Evolutionary conservation across 1,140 invertebrate species (phyloP).

Genomic region (Trachymyrmex cornetzi): DNA sequence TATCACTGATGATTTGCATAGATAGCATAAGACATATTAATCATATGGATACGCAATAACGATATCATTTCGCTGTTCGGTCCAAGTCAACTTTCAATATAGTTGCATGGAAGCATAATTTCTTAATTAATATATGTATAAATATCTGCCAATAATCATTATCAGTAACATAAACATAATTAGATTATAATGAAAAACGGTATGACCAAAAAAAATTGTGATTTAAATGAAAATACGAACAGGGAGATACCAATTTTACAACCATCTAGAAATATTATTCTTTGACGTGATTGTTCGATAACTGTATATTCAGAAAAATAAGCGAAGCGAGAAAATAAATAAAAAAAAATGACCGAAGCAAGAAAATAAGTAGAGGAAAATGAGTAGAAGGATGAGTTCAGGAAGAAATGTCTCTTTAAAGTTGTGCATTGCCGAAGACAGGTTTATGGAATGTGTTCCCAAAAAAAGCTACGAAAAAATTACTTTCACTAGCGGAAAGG

Average conservation of each 20-base stretch:
- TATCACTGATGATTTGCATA: constrained; percentile 33
- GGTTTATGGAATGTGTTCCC: constrained; percentile 8
- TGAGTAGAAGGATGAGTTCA: background rate
- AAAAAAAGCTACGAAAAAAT: constrained; percentile 8
- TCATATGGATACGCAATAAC: constrained; percentile 12
- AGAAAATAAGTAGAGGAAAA: background rate
- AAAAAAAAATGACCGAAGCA: background rate
- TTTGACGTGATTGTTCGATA: background rate
- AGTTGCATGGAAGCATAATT: constrained; percentile 21
- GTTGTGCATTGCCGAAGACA: background rate
- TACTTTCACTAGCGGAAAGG: background rate
- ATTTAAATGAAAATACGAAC: background rate
- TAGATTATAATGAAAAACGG: constrained; percentile 3
- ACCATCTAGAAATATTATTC: background rate
- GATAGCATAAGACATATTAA: constrained; percentile 40
- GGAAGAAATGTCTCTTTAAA: background rate
- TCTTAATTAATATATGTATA: constrained; percentile 49
- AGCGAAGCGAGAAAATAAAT: too few species aligned
- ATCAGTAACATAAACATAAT: background rate
- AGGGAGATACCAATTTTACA: background rate
- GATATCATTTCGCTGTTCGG: background rate
- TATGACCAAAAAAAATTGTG: background rate
- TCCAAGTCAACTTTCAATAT: constrained; percentile 13
- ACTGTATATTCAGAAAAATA: background rate
- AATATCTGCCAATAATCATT: background rate